These are phyloP conservation scores for Solenopsis invicta DNA, from an alignment of 1,140 invertebrate genomes.

Conservation along the genomic window DNA sequence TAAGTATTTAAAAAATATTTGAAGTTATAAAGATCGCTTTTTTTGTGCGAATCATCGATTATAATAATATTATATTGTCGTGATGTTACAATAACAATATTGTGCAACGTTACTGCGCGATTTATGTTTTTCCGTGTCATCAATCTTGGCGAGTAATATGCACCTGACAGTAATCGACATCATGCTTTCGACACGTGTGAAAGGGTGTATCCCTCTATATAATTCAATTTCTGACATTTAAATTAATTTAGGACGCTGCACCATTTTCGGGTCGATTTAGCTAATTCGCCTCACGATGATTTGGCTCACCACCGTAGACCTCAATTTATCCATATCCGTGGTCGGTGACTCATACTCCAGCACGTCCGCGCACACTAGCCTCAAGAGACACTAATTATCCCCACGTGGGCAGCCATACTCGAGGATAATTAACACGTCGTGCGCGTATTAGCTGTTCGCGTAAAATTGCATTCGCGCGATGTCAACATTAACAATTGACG, in stretches of 20 bases:
- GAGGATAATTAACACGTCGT: slow-evolving; percentile 65
- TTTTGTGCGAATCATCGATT: background rate
- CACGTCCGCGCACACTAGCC: slow-evolving; percentile 56
- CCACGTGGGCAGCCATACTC: slow-evolving; percentile 65
- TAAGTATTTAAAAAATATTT: background rate
- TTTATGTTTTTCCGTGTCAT: slow-evolving; percentile 11
- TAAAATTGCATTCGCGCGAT: slow-evolving; percentile 33
- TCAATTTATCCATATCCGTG: slow-evolving; percentile 58
- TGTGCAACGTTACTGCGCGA: background rate
- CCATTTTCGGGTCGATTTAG: slow-evolving; percentile 50
- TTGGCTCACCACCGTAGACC: slow-evolving; percentile 34
- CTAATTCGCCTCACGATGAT: slow-evolving; percentile 48
- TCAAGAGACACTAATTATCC: slow-evolving; percentile 61
- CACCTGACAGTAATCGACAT: slow-evolving; percentile 2
- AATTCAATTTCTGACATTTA: slow-evolving; percentile 43
- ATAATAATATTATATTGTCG: background rate
- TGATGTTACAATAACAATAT: background rate
- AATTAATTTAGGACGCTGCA: slow-evolving; percentile 31
- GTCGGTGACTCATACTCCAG: slow-evolving; percentile 38
- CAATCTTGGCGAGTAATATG: background rate
- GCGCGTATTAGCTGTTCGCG: slow-evolving; percentile 47
- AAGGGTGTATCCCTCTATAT: background rate
- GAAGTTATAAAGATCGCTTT: background rate
- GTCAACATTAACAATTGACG: slow-evolving; percentile 47
- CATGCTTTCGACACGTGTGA: background rate